Evolutionary conservation across 2,797 vertebrate species (phyloP), one percentile per base, ranked within the genome.

Genomic region (Menidia menidia): DNA sequence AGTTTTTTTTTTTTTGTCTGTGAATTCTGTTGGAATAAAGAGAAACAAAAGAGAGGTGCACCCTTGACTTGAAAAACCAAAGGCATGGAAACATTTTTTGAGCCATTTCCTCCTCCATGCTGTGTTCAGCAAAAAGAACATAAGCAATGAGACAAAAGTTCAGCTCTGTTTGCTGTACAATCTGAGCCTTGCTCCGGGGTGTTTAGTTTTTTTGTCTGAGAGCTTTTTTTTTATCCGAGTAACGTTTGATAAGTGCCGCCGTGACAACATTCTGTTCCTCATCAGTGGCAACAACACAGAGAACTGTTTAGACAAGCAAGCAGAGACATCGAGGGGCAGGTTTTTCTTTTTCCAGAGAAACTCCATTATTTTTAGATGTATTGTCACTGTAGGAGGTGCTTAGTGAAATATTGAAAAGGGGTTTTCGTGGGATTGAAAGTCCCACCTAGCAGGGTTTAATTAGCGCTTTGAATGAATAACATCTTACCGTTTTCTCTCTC

Each of bases 361-460:
- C 6, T 0, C n/a, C 62, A 18, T 71, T 86, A 81, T 83, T 85
- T 86, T 80, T 82, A 75, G 67, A 4, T 15, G 2, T n/a, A 10
- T 55, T 57, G 58, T 81, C 35, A 55, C 41, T 7, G 55, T 14
- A 68, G 77, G 51, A 55, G 45, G 48, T 52, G 31, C 73, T 73
- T 56, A 41, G 57, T 67, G 54, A 81, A 71, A 73, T 18, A 45
- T 52, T 60, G 67, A 68, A 43, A 56, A 80, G 88, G 78, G 82
- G 88, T 89, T 88, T 48, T 44, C 19, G 68, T 33, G 64, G 82
- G 78, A 83, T 83, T 83, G 81, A 86, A 90, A 87, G 82, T 88
- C 86, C 82, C 87, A 90, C 89, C 85, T 80, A 82, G 86, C 87
- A 90, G 87, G 81, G 89, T 92, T 93, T 94, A 91, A 94, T 94